These are phyloP conservation scores for Halcyon malimbica DNA, from an alignment of 2,113 vertebrate genomes.

Conservation along the genomic window DNA sequence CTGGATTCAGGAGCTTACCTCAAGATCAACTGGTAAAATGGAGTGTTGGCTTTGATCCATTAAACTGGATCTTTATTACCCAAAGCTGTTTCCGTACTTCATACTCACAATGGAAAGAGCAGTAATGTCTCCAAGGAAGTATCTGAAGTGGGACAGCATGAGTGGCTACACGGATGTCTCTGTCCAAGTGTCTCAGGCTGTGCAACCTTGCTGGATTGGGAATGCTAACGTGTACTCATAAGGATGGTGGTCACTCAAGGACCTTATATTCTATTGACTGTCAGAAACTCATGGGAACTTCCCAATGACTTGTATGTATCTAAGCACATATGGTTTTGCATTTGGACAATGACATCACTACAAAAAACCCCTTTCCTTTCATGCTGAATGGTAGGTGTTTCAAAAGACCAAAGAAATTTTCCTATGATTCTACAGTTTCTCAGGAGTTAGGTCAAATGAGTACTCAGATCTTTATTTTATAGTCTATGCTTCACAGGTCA, in stretches of 20 bases:
- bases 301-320: background rate
- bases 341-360: background rate
- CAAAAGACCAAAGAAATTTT: background rate
- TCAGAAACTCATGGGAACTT: background rate
- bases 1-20: background rate
- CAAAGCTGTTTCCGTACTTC: background rate
- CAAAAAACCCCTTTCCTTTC: background rate
- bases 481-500: background rate
- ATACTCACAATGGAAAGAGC: background rate
- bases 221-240: fast-evolving
- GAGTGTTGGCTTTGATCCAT: background rate
- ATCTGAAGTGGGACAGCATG: fast-evolving
- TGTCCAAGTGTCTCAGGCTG: background rate
- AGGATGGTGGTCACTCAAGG: fast-evolving
- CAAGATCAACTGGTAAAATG: background rate
- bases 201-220: background rate
- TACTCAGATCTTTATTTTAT: background rate
- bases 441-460: background rate
- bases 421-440: background rate
- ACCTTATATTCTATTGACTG: background rate
- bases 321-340: fast-evolving
- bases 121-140: background rate
- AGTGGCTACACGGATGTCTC: background rate
- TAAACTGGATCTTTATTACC: background rate
- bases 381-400: background rate